A percentile compares a stretch with the other conserved stretches of the same genome.
Conservation (phyloP, 1,140 invertebrate species). For the Caenorhabditis latens region DNA sequence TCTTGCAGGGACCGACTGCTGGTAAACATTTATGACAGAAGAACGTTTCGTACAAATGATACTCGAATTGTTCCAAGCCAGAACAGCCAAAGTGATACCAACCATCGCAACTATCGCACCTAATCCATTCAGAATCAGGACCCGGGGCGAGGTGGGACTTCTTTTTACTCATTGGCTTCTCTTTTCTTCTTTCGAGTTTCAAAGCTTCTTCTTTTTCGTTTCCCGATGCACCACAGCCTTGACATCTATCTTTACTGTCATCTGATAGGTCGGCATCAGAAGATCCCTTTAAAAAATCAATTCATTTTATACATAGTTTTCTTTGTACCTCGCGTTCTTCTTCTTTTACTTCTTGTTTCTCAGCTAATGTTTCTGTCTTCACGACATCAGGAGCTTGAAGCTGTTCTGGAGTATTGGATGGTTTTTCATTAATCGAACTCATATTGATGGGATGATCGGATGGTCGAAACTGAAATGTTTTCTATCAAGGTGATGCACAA, state of each 20-base stretch:
- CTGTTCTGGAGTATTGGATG: too few relatives aligned
- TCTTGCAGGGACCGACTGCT: background rate
- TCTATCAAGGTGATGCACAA: too few relatives aligned
- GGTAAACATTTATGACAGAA: background rate
- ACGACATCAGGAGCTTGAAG: too few relatives aligned
- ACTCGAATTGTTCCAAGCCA: slow-evolving; percentile 9
- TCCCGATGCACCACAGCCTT: background rate
- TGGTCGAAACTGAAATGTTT: too few relatives aligned
- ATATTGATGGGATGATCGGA: too few relatives aligned
- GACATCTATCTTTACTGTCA: background rate
- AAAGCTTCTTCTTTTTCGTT: background rate
- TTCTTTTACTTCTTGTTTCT: too few relatives aligned
- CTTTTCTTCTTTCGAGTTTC: background rate
- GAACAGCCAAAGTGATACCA: slow-evolving; percentile 18
- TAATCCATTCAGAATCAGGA: background rate
- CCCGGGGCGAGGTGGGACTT: background rate
- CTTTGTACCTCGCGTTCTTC: background rate
- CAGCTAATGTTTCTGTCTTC: too few relatives aligned
- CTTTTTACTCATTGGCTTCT: slow-evolving; percentile 6
- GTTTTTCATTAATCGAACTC: too few relatives aligned
- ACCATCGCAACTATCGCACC: background rate
- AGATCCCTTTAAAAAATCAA: too few relatives aligned
- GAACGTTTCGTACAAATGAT: background rate
- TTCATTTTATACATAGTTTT: background rate
- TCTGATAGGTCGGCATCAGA: too few relatives aligned